Base-by-base conservation (phyloP, 2,888 invertebrate species). In the Chaetogeoica ovagalla region DNA sequence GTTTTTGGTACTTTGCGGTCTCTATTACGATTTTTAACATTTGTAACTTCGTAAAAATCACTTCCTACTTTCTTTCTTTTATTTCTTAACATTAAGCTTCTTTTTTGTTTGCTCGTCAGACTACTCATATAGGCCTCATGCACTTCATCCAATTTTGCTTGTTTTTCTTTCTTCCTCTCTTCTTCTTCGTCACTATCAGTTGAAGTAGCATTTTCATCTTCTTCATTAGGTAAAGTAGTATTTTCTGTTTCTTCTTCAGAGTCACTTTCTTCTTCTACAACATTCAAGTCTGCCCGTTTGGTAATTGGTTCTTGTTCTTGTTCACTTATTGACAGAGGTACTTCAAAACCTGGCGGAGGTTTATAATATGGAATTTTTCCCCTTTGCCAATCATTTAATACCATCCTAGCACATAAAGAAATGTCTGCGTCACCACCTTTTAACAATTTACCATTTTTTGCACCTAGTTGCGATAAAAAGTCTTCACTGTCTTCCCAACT, bases 391-490 rank as follows among this genome's bases (percentile, higher is more conserved):
- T 99, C 99, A 88, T 99, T 99, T 3, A 99, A 89, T 15, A 99
- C 91, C 94, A 97, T 97, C 86, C 94, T 93, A 0, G 99, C 93
- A 1, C 94, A 93, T 82, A 93, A 93, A 71, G 90, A 88, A 30
- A 97, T 88, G 87, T 99, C 97, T 15, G 99, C 96, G 86, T 99
- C 98, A n/a, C 97, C 99, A 84, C 96, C 96, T 86, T 97, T 98
- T 15, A 97, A 87, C 76, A 99, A 88, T 87, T 96, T 96, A 0
- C 99, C 99, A 17, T 91, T 90, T 83, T 93, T 91, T 72, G 90
- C 89, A 0, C 98, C 97, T 84, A 97, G 86, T 87, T 97, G 93
- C 85, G 97, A 96, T 81, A 99, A 88, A 86, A 99, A 99, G 84
- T 98, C 95, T 71, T 91, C 91, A 17, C 92, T 88, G 83, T 93